Percentiles rank a stretch among this genome's conserved stretches.
Evolutionary conservation across 2,113 vertebrate genomes (phyloP).

Genomic region (Accipiter virgatus): DNA sequence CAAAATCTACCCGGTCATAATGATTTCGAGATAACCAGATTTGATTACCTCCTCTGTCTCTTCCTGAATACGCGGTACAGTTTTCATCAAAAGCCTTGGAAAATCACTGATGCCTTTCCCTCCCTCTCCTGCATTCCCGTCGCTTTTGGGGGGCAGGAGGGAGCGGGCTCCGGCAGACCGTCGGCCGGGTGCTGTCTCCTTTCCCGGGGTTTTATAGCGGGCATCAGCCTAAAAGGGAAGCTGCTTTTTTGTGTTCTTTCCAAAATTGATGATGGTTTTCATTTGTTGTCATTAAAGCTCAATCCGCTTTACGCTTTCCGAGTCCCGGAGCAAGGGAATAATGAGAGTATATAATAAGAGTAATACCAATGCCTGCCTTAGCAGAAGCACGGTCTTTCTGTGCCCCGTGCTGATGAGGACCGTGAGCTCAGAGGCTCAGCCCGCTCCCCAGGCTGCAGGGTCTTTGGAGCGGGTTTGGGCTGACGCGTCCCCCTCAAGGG

Average conservation of each 20-base stretch:
- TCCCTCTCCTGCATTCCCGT: background rate
- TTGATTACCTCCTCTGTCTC: slow-evolving; percentile 46
- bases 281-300: background rate
- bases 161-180: background rate
- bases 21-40: slow-evolving; percentile 63
- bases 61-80: background rate
- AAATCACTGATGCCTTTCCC: background rate
- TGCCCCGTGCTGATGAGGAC: accelerated
- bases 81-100: slow-evolving; percentile 49
- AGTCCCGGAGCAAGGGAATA: background rate
- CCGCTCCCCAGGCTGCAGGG: accelerated
- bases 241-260: background rate
- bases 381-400: background rate
- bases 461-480: background rate
- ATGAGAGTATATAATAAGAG: background rate
- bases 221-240: background rate
- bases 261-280: background rate
- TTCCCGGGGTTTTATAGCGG: background rate
- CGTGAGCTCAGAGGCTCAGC: background rate
- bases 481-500: background rate
- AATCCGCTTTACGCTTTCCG: background rate
- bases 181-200: accelerated
- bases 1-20: slow-evolving; percentile 33
- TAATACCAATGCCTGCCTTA: background rate
- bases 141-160: background rate